phyloP scores from a whole-genome alignment of 2,113 vertebrate species.

The Clinocottus analis region DNA sequence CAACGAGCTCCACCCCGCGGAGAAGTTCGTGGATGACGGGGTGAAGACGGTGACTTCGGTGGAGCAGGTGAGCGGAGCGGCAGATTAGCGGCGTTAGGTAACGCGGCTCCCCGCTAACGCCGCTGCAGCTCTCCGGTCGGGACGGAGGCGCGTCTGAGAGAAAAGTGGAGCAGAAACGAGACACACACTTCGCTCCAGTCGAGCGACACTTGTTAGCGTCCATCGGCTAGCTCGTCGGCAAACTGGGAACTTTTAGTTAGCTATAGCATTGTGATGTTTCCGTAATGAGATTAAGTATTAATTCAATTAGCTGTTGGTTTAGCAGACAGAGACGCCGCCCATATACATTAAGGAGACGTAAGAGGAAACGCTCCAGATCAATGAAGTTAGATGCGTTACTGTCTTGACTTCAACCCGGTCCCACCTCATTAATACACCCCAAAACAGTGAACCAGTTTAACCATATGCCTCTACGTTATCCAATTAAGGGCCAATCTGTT shows the following conservation, averaged over 20 bases:
- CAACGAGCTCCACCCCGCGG: conserved; percentile 67
- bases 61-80: conserved; percentile 80
- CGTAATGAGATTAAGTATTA: conserved; percentile 62
- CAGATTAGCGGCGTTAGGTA: conserved; percentile 49
- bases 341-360: neutral
- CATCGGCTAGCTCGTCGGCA: neutral
- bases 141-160: neutral
- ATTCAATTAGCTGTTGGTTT: conserved; percentile 18
- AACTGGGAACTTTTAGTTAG: neutral
- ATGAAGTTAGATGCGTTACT: neutral
- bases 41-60: conserved; percentile 82
- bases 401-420: neutral
- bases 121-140: neutral
- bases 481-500: neutral
- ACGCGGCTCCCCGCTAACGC: conserved; percentile 18
- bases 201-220: neutral
- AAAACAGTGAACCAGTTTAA: neutral
- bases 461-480: neutral
- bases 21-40: conserved; percentile 80
- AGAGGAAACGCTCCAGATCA: neutral
- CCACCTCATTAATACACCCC: neutral
- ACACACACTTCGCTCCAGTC: too few species aligned
- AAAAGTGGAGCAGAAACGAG: neutral
- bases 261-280: conserved; percentile 21
- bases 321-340: neutral